Percentiles rank a stretch among this genome's conserved stretches.
These are phyloP conservation scores for Cyprinodon diabolis DNA, from an alignment of 2,797 vertebrate species.

Conservation along the genomic window DNA sequence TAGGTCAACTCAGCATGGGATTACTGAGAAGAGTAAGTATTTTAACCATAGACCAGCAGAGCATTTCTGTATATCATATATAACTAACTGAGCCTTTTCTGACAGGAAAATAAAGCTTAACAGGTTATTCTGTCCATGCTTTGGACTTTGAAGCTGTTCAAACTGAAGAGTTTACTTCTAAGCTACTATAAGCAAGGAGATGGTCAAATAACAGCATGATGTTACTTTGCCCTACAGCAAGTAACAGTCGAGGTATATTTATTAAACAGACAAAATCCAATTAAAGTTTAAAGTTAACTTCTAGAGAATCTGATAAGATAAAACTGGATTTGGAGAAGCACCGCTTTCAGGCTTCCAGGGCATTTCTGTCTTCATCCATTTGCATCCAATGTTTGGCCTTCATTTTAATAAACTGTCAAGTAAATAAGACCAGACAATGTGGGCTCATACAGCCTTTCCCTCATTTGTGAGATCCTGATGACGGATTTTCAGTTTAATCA, in stretches of 20 bases:
- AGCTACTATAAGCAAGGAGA: constrained; percentile 19
- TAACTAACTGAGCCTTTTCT: neutral
- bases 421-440: constrained; percentile 18
- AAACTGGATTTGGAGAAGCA: constrained; percentile 12
- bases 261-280: constrained; percentile 32
- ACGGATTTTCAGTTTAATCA: constrained; percentile 2
- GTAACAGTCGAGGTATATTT: constrained; percentile 41
- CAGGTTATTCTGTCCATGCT: constrained; percentile 19
- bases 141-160: constrained; percentile 29
- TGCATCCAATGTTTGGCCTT: constrained; percentile 13
- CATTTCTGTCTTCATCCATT: constrained; percentile 27
- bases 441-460: constrained; percentile 1
- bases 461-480: neutral
- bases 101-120: constrained; percentile 11
- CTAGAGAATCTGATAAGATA: constrained; percentile 32
- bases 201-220: constrained; percentile 39
- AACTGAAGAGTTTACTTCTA: constrained; percentile 24
- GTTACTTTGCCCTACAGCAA: constrained; percentile 31
- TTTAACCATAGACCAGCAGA: neutral
- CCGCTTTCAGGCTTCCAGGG: constrained; percentile 20
- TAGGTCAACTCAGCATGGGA: neutral
- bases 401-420: constrained; percentile 18
- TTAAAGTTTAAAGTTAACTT: constrained; percentile 40
- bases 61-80: constrained; percentile 6
- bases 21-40: neutral